phyloP scores from a whole-genome alignment of 30 jellyfish, hydroid and myxozoan species.

The Hydractinia symbiolongicarpus region DNA sequence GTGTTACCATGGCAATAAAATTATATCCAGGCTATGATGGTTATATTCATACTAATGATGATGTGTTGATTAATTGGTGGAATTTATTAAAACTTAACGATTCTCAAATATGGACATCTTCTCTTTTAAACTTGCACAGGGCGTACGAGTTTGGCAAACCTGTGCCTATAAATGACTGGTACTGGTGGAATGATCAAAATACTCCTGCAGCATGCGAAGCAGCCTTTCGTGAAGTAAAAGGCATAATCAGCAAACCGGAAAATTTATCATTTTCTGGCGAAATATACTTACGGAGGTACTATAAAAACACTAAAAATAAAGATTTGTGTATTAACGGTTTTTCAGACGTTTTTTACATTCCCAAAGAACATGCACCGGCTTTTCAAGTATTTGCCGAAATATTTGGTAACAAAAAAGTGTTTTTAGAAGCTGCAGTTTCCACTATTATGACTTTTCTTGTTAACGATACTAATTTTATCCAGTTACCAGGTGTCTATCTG shows the following conservation, averaged over 20 bases:
- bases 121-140: background rate
- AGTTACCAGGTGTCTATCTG: constrained; percentile 31
- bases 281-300: background rate
- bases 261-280: no score
- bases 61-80: constrained; percentile 63
- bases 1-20: constrained; percentile 48
- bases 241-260: background rate
- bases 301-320: constrained; percentile 12
- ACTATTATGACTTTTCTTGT: constrained; percentile 35
- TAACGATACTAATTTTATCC: constrained; percentile 7
- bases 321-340: constrained; percentile 31
- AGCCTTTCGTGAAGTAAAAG: constrained; percentile 23
- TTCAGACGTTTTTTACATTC: constrained; percentile 56
- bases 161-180: constrained; percentile 1
- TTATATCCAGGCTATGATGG: constrained; percentile 45
- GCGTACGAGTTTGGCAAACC: background rate
- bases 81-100: constrained; percentile 30
- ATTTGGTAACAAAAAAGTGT: constrained; percentile 28
- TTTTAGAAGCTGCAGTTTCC: constrained; percentile 55
- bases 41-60: constrained; percentile 51
- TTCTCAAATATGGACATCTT: constrained; percentile 43
- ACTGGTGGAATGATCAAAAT: constrained; percentile 27
- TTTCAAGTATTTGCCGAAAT: constrained; percentile 29
- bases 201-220: constrained; percentile 36
- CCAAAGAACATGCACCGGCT: constrained; percentile 19